Evolutionary conservation across 2,113 vertebrate genomes (phyloP).

Genomic region (Rhinoderma darwinii): DNA sequence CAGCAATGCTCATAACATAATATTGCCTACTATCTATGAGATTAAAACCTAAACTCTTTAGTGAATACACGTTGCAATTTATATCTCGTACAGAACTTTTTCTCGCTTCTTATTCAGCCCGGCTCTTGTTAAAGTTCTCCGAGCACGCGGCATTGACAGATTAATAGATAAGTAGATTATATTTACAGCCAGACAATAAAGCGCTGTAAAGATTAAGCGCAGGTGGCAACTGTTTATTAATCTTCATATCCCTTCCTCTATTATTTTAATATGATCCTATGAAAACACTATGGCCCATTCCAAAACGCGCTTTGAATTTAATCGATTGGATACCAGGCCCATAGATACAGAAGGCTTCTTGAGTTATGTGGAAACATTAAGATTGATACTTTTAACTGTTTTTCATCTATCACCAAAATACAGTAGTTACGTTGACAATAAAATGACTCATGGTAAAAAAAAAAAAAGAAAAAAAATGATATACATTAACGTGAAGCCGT

Average conservation of each 20-base stretch:
- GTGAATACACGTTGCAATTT: not conserved
- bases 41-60: slow-evolving; percentile 9
- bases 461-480: slow-evolving; percentile 6
- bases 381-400: slow-evolving; percentile 55
- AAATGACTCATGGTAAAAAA: not conserved
- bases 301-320: slow-evolving; percentile 41
- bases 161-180: slow-evolving; percentile 51
- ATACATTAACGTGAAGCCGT: slow-evolving; percentile 19
- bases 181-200: slow-evolving; percentile 56
- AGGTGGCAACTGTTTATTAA: slow-evolving; percentile 43
- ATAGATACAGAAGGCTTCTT: slow-evolving; percentile 25
- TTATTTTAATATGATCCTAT: slow-evolving; percentile 52
- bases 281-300: slow-evolving; percentile 41
- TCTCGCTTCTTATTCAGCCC: not conserved
- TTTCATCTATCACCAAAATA: slow-evolving; percentile 56
- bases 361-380: slow-evolving; percentile 52
- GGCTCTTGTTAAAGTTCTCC: slow-evolving; percentile 9
- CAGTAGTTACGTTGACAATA: slow-evolving; percentile 48
- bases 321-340: slow-evolving; percentile 37
- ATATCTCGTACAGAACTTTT: not conserved
- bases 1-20: not conserved
- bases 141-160: slow-evolving; percentile 23
- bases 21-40: not conserved
- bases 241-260: slow-evolving; percentile 46
- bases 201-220: slow-evolving; percentile 54